Evolutionary conservation across 2,888 invertebrate species (phyloP), one percentile per base, ranked within the genome.

Genomic region (Cremastinae sp.): DNA sequence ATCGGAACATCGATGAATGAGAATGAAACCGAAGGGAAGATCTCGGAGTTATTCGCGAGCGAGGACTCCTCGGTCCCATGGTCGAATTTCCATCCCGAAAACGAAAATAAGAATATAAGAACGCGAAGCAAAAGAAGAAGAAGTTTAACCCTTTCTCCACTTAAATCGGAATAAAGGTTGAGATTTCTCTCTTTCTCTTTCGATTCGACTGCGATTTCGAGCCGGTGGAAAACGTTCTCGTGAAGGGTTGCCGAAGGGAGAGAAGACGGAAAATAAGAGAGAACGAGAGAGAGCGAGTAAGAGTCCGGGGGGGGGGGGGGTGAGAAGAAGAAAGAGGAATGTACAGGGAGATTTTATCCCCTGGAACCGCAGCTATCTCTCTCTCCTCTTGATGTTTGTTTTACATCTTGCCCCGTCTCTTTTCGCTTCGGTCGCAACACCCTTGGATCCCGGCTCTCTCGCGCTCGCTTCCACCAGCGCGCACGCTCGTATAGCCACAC

Each of bases 91-190:
- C 28, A 3, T 28, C 28, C 28, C 84, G 28, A 28, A 28, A 28
- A 28, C 5, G 5, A 28, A 5, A 28, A 28, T 28, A 2, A 28
- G 28, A 28, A 28, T 5, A 2, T 28, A 28, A 28, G 5, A 5
- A 28, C 2, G 28, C 2, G 28, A 28, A 5, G 28, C 2, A 5
- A 5, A 28, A 28, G 28, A 28, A 28, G 28, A 28, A 28, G 28
- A 28, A 28, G 28, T 28, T 28, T 28, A 87, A 88, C 87, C 88
- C 88, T 87, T 89, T 88, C 84, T 84, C 85, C 84, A 85, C 86
- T 85, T 81, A 83, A 85, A 83, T 83, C 82, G 84, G 83, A 88
- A 86, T 86, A 88, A 88, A 87, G 87, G 84, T 87, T 83, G 86
- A 86, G 86, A 85, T 85, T 86, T 85, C 84, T 82, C 41, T 70